Evolutionary conservation across 2,113 vertebrate genomes (phyloP).

Genomic region (Stigmatopora nigra): DNA sequence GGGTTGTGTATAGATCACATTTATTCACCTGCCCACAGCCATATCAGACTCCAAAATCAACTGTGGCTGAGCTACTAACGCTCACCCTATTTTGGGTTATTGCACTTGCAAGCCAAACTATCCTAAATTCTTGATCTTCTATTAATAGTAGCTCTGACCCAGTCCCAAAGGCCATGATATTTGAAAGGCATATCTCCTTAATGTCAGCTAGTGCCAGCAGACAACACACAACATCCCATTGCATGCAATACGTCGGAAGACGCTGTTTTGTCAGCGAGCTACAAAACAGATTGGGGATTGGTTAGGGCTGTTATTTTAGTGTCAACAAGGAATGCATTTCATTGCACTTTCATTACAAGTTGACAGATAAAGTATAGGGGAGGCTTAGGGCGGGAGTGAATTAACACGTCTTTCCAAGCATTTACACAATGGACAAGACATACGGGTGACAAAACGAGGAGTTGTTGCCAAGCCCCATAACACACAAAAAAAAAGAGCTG

Average conservation of each 20-base stretch:
- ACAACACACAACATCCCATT: slow-evolving; percentile 43
- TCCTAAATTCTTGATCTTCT: slow-evolving; percentile 58
- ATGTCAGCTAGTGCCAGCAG: slow-evolving; percentile 61
- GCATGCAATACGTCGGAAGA: slow-evolving; percentile 15
- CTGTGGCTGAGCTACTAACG: slow-evolving; percentile 31
- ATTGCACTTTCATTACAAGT: slow-evolving; percentile 25
- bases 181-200: slow-evolving; percentile 70
- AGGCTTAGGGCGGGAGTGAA: slow-evolving; percentile 10
- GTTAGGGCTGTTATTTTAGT: slow-evolving; percentile 29
- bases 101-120: slow-evolving; percentile 42
- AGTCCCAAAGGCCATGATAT: slow-evolving; percentile 76
- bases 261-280: slow-evolving; percentile 21
- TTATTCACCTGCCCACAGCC: slow-evolving; percentile 42
- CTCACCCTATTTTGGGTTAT: slow-evolving; percentile 57
- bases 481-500: slow-evolving; percentile 11
- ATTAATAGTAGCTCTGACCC: slow-evolving; percentile 70
- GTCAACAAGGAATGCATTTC: slow-evolving; percentile 17
- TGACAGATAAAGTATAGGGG: slow-evolving; percentile 43
- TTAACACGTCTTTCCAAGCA: slow-evolving; percentile 22
- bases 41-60: slow-evolving; percentile 39
- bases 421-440: slow-evolving; percentile 22
- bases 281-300: slow-evolving; percentile 27
- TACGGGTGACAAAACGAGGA: slow-evolving; percentile 10
- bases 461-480: slow-evolving; percentile 23
- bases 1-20: slow-evolving; percentile 37